These are phyloP conservation scores for Pedionomus torquatus DNA, from an alignment of 2,113 vertebrate species.

Conservation along the genomic window DNA sequence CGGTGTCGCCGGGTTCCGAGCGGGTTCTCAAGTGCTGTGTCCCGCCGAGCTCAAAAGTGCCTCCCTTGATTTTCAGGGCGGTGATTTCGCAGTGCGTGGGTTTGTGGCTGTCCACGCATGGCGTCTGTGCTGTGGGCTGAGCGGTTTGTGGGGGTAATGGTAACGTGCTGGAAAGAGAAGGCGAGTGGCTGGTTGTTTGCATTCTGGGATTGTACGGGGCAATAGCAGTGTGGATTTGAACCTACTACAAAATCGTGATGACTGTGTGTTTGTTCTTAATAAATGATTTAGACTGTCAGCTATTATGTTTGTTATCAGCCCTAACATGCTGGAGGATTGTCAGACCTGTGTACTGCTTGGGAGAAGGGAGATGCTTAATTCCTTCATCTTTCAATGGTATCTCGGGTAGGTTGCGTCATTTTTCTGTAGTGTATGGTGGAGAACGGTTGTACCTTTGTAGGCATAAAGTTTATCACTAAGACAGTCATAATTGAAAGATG, in stretches of 20 bases:
- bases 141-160: fast-evolving
- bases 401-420: neutral
- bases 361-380: neutral
- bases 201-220: fast-evolving
- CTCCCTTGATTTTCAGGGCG: neutral
- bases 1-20: neutral
- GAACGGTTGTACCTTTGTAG: neutral
- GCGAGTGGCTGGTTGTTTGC: fast-evolving
- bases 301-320: fast-evolving
- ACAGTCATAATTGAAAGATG: neutral
- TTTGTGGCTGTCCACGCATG: fast-evolving
- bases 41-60: fast-evolving
- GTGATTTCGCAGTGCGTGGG: fast-evolving
- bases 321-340: fast-evolving
- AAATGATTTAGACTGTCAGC: neutral
- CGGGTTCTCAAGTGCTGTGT: neutral
- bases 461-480: neutral
- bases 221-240: fast-evolving
- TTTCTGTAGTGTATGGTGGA: fast-evolving
- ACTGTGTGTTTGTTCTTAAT: neutral
- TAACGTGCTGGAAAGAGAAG: neutral
- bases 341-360: fast-evolving
- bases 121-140: neutral
- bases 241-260: fast-evolving
- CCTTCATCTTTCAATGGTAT: neutral